These are phyloP conservation scores for Diorhabda elongata DNA, from an alignment of 1,140 invertebrate genomes.

Conservation along the genomic window DNA sequence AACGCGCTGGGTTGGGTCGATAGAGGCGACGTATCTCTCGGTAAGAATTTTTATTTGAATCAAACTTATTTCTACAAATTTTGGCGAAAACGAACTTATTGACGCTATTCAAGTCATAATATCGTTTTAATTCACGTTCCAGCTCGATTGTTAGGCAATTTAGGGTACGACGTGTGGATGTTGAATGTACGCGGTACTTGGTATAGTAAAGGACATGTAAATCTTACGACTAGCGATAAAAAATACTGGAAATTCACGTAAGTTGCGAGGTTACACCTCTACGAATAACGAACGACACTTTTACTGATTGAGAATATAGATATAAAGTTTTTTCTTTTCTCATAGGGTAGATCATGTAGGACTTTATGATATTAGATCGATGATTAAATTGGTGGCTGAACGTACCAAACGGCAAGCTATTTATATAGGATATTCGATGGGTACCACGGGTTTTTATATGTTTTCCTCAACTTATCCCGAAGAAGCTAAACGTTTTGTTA, in stretches of 20 bases:
- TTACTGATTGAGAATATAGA: background rate
- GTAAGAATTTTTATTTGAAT: background rate
- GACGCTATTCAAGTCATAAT: too few species aligned
- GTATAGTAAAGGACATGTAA: slow-evolving; percentile 18
- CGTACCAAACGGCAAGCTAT: slow-evolving; percentile 12
- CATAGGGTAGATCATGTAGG: slow-evolving; percentile 18
- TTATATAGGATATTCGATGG: slow-evolving; percentile 23
- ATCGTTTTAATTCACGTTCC: background rate
- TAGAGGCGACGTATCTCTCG: slow-evolving; percentile 16
- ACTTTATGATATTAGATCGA: slow-evolving; percentile 14
- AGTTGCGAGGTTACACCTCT: background rate
- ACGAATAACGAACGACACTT: background rate
- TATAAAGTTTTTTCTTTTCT: background rate
- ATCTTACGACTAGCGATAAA: slow-evolving; percentile 1
- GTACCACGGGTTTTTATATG: slow-evolving; percentile 13
- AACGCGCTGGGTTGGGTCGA: slow-evolving; percentile 11
- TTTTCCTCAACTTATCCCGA: slow-evolving; percentile 17
- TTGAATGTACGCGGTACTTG: slow-evolving; percentile 15
- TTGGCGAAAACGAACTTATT: too few species aligned
- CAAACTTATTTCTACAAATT: too few species aligned
- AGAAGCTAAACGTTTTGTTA: slow-evolving; percentile 8
- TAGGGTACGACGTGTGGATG: slow-evolving; percentile 23
- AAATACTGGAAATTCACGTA: slow-evolving; percentile 20
- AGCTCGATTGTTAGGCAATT: slow-evolving; percentile 17
- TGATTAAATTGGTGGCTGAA: slow-evolving; percentile 3